Evolutionary conservation across 2,797 vertebrate genomes (phyloP), one percentile per base, ranked within the genome.

Genomic region (Phrynocephalus guinanensis): DNA sequence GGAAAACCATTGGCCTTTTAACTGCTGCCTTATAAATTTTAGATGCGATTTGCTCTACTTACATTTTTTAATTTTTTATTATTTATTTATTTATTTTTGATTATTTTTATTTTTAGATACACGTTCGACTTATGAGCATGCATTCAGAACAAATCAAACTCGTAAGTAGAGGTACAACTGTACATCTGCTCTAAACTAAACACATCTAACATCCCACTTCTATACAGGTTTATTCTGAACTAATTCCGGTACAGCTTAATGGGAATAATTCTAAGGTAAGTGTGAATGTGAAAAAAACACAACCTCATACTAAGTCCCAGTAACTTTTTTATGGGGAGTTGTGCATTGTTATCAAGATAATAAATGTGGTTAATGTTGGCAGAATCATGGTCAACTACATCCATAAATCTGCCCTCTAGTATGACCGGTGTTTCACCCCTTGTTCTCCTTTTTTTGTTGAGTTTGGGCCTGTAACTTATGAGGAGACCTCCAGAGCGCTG

Each of bases 111-210:
- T 44, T 44, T 4, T 5, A 44, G 38, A 44, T 44, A 44, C 38
- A 44, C 2, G 38, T 44, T 44, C 38, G 38, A 44, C 38, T 44
- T 44, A 44, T 44, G 38, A 44, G 38, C 2, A 44, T 44, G 38
- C 38, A 44, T 44, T 44, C 38, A 5, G 38, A 44, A 44, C 38
- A 44, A 44, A 44, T 44, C 38, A 44, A 44, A 44, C 38, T 44
- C 38, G 38, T 44, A 44, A 44, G 38, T 44, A 44, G 38, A 44
- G 38, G 38, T 44, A 44, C 38, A 44, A 5, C 38, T 44, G 38
- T 44, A 44, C 67, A 28, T 79, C 50, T 84, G 52, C 44, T 44
- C 70, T 85, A 85, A 85, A 24, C 60, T 76, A 82, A 85, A 30
- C 30, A 73, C 66, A 67, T 70, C 24, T 18, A 82, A n/a, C 16